Conservation (phyloP, 2,113 vertebrate genomes). For the Chaenocephalus aceratus region DNA sequence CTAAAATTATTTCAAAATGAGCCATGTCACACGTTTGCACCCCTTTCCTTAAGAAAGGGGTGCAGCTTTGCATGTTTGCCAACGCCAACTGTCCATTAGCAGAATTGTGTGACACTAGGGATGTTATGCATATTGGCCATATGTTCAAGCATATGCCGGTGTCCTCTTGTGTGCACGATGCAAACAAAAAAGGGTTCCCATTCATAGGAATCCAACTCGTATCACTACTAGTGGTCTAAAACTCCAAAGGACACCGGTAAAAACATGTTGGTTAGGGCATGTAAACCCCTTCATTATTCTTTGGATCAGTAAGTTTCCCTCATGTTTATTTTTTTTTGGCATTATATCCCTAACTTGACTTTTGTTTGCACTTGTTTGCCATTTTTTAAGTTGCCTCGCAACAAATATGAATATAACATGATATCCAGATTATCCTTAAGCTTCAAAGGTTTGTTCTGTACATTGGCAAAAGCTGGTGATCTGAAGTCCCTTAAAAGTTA, state of each 20-base stretch:
- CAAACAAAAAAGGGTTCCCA: background rate
- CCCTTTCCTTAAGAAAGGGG: too few species aligned
- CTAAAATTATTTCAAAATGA: too few species aligned
- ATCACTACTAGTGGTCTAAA: background rate
- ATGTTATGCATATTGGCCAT: background rate
- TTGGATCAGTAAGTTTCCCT: background rate
- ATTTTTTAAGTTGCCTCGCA: background rate
- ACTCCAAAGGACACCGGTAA: background rate
- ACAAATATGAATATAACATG: background rate
- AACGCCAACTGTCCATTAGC: too few species aligned
- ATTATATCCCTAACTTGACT: background rate
- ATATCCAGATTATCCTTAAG: background rate
- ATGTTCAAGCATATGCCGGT: too few species aligned
- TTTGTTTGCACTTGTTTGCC: background rate
- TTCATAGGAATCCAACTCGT: background rate
- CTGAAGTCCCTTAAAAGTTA: conserved; percentile 25
- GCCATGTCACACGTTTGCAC: too few species aligned
- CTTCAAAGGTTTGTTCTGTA: background rate
- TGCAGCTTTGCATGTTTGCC: too few species aligned
- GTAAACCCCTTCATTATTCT: background rate
- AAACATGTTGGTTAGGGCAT: too few species aligned
- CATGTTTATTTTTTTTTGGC: background rate
- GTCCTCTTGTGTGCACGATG: too few species aligned
- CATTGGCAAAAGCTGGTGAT: background rate
- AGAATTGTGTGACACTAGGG: background rate